A percentile compares a stretch with the other conserved stretches of the same genome.
Evolutionary conservation across 1,140 invertebrate species (phyloP).

Genomic region (Coptotermes formosanus): DNA sequence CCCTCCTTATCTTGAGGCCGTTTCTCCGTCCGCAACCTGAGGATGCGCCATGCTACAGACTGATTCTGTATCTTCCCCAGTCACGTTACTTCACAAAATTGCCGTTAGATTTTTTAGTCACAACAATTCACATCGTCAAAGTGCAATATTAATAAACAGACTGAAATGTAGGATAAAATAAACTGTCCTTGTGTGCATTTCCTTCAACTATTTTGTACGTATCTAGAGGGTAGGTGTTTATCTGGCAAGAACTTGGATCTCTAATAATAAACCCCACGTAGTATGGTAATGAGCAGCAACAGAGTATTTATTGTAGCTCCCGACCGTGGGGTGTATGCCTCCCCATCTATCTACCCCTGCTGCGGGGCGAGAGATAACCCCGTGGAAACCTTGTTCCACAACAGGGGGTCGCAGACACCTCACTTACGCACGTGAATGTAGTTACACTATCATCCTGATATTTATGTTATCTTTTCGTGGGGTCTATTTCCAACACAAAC

Average conservation of each 20-base stretch:
- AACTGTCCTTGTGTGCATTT: not conserved
- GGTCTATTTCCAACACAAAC: not conserved
- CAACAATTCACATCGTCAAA: not conserved
- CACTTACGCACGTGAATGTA: not conserved
- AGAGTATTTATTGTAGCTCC: not conserved
- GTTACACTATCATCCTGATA: not conserved
- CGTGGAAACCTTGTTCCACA: conserved; percentile 8
- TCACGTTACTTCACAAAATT: not conserved
- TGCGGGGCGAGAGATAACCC: conserved; percentile 12
- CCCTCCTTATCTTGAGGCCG: no score
- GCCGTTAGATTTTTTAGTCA: not conserved
- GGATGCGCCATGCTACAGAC: no score
- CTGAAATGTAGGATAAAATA: not conserved
- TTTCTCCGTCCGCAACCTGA: no score
- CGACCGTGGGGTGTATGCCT: not conserved
- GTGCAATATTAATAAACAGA: not conserved
- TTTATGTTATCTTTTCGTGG: not conserved
- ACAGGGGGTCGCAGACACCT: not conserved
- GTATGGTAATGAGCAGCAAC: not conserved
- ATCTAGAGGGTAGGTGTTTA: not conserved
- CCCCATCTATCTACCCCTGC: conserved; percentile 5
- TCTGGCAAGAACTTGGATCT: not conserved
- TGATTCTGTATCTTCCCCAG: not conserved
- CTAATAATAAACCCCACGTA: not conserved
- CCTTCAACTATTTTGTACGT: not conserved